These are phyloP conservation scores for Moxostoma hubbsi DNA, from an alignment of 2,797 vertebrate genomes.

Conservation along the genomic window DNA sequence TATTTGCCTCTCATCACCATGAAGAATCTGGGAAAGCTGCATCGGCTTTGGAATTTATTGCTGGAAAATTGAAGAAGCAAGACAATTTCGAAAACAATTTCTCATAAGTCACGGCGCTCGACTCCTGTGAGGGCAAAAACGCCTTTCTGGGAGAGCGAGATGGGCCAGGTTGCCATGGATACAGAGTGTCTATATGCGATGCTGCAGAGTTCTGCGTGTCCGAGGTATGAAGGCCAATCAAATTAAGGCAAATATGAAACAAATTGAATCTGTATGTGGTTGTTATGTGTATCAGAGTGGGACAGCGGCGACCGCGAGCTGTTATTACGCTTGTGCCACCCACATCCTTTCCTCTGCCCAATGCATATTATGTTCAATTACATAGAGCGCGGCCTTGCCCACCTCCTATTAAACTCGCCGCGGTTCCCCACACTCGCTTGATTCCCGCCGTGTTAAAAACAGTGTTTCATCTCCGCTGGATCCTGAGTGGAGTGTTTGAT, in stretches of 20 bases:
- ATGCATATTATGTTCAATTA: slow-evolving; percentile 59
- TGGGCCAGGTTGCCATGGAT: slow-evolving; percentile 71
- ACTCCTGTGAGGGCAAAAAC: slow-evolving; percentile 67
- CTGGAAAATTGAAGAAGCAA: slow-evolving; percentile 75
- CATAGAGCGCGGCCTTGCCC: slow-evolving; percentile 42
- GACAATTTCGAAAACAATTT: slow-evolving; percentile 81
- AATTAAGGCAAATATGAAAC: slow-evolving; percentile 63
- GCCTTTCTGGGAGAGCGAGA: slow-evolving; percentile 66
- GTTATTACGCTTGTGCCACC: slow-evolving; percentile 47
- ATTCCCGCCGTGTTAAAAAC: neutral
- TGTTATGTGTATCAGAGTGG: slow-evolving; percentile 63
- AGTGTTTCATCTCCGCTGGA: neutral
- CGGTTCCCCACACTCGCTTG: neutral
- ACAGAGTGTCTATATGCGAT: slow-evolving; percentile 63
- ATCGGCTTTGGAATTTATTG: slow-evolving; percentile 71
- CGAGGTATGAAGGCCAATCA: slow-evolving; percentile 62
- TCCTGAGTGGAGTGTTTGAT: neutral
- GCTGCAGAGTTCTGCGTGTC: slow-evolving; percentile 50
- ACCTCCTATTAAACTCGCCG: slow-evolving; percentile 32
- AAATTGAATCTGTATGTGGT: slow-evolving; percentile 67
- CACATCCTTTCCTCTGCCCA: slow-evolving; percentile 57
- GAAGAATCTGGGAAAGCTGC: slow-evolving; percentile 69
- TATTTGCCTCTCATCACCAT: slow-evolving; percentile 58
- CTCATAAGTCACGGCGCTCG: slow-evolving; percentile 71
- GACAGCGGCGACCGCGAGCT: slow-evolving; percentile 42